phyloP scores from a whole-genome alignment of 2,888 invertebrate species.

The Caenorhabditis uteleia region DNA sequence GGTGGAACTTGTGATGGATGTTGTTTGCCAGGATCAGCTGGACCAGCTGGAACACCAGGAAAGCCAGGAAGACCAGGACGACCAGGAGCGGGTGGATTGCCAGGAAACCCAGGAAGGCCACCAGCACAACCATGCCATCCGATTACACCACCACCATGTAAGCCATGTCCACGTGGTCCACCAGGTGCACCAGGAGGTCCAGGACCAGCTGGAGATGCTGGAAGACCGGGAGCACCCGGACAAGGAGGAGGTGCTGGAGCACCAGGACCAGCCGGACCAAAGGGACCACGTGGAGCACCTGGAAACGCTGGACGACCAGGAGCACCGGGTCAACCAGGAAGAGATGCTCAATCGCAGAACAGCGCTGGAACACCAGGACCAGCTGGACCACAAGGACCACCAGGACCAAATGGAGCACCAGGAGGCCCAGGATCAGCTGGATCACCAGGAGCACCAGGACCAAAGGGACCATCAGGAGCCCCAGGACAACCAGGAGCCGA shows the following conservation, averaged over 20 bases:
- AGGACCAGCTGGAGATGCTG: conserved; percentile 44
- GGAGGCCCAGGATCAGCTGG: conserved; percentile 46
- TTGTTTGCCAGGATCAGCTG: conserved; percentile 56
- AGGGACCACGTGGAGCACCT: conserved; percentile 55
- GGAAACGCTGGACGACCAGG: conserved; percentile 51
- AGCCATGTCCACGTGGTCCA: conserved; percentile 51
- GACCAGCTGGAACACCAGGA: conserved; percentile 57
- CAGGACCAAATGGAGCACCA: conserved; percentile 45
- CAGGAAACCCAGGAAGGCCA: conserved; percentile 49
- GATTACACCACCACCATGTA: conserved; percentile 43
- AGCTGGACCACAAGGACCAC: conserved; percentile 41
- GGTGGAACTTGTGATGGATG: conserved; percentile 47
- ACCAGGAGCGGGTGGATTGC: conserved; percentile 51
- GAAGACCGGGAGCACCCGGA: conserved; percentile 53
- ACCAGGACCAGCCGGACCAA: conserved; percentile 45
- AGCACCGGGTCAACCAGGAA: conserved; percentile 41
- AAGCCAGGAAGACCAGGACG: conserved; percentile 49
- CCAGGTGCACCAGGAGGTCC: conserved; percentile 52
- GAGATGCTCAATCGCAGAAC: conserved; percentile 14
- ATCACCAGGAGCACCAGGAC: conserved; percentile 47
- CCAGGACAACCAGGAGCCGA: conserved; percentile 45
- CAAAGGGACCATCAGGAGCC: conserved; percentile 47
- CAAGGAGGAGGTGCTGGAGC: conserved; percentile 32
- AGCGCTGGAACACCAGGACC: conserved; percentile 47
- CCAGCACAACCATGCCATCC: conserved; percentile 46